Conservation (phyloP, 53 echinoderm and acorn worm genomes). For the Mesocentrotus franciscanus region DNA sequence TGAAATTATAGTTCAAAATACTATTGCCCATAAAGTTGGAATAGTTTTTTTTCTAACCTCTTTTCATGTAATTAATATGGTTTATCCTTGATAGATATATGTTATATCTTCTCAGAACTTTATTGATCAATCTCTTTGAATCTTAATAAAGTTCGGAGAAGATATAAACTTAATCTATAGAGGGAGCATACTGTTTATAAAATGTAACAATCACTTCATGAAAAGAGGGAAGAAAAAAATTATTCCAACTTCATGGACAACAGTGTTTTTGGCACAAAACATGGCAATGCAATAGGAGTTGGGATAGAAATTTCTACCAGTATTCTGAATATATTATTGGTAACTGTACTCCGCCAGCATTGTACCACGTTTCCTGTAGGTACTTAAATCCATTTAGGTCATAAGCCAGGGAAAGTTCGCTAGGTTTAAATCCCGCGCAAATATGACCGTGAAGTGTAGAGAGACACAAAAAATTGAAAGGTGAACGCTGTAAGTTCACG, state of each 20-base stretch:
- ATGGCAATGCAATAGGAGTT: not conserved
- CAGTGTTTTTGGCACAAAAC: not conserved
- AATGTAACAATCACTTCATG: too few species aligned
- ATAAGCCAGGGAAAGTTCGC: conserved; percentile 35
- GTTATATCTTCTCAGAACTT: too few species aligned
- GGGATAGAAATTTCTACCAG: not conserved
- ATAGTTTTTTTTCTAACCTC: too few species aligned
- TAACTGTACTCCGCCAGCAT: conserved; percentile 28
- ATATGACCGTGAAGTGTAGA: conserved; percentile 30
- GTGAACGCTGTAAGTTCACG: conserved; percentile 20
- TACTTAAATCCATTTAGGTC: conserved; percentile 46
- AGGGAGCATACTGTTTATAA: too few species aligned
- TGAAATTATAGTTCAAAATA: not conserved
- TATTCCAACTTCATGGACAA: too few species aligned
- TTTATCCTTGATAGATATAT: too few species aligned
- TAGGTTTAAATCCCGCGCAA: conserved; percentile 52
- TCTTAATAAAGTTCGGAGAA: too few species aligned
- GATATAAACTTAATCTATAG: too few species aligned
- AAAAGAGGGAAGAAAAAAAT: too few species aligned
- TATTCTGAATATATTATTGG: conserved; percentile 11
- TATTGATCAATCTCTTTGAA: too few species aligned
- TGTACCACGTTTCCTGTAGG: conserved; percentile 45
- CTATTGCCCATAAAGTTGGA: not conserved
- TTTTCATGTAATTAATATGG: too few species aligned
- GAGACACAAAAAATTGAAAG: conserved; percentile 17